Conservation (phyloP, 1,140 invertebrate genomes). For the Drosophila micromelanica region DNA sequence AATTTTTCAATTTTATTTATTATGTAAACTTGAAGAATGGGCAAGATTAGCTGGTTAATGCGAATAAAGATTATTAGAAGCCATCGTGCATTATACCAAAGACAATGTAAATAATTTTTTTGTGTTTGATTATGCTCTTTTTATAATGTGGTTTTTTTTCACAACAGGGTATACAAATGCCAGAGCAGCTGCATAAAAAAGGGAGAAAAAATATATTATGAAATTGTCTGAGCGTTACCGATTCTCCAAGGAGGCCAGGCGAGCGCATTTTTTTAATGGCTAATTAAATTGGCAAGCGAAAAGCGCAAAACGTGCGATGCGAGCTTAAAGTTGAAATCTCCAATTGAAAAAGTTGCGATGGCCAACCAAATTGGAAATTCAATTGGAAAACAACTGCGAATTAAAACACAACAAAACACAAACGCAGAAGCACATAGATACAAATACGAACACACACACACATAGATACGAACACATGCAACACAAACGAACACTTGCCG, state of each 20-base stretch:
- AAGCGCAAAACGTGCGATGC: constrained; percentile 26
- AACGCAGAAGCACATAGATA: constrained; percentile 27
- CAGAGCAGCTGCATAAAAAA: not conserved
- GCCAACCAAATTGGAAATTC: constrained; percentile 66
- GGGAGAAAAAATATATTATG: constrained; percentile 52
- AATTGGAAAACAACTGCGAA: constrained; percentile 64
- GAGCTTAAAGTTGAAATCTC: constrained; percentile 36
- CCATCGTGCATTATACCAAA: no score
- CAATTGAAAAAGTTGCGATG: constrained; percentile 68
- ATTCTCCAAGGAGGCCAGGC: constrained; percentile 30
- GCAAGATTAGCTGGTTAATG: no score
- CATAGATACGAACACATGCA: constrained; percentile 7
- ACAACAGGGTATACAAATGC: constrained; percentile 30
- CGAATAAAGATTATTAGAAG: no score
- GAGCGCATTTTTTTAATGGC: constrained; percentile 56
- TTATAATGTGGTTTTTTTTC: no score
- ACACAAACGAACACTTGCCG: constrained; percentile 24
- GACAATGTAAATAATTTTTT: no score
- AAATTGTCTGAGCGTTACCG: constrained; percentile 56
- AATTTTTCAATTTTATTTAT: no score
- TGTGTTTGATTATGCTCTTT: no score
- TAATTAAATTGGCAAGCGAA: constrained; percentile 70
- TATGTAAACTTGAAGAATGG: no score
- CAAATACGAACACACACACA: constrained; percentile 12
- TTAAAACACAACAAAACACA: constrained; percentile 26